Percentiles rank a stretch among this genome's conserved stretches.
These are phyloP conservation scores for Gryllus longicercus DNA, from an alignment of 2,888 invertebrate species.

Conservation along the genomic window DNA sequence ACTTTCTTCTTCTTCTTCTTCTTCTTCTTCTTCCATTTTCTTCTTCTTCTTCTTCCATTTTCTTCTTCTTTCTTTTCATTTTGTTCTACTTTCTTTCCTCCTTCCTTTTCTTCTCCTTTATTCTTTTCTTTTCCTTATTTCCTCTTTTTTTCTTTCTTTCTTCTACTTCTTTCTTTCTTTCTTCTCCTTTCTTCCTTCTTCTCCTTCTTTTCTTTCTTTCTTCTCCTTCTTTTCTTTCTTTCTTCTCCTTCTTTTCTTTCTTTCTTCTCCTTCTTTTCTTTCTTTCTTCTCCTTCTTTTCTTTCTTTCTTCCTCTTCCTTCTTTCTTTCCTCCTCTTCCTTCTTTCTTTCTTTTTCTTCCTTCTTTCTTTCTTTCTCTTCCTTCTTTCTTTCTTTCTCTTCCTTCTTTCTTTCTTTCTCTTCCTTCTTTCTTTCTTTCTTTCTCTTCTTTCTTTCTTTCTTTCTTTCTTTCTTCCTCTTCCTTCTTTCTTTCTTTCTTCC, in stretches of 20 bases:
- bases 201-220: not conserved
- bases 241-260: not conserved
- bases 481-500: too few species aligned
- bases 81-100: not conserved
- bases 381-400: not conserved
- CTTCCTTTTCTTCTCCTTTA: not conserved
- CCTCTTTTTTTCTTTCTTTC: not conserved
- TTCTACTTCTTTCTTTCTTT: not conserved
- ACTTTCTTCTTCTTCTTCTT: not conserved
- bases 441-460: not conserved
- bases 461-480: not conserved
- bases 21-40: not conserved
- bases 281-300: not conserved
- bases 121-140: not conserved
- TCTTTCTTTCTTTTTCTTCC: accelerated
- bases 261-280: not conserved
- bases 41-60: not conserved
- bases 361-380: not conserved
- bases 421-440: not conserved
- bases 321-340: not conserved
- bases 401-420: not conserved
- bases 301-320: accelerated
- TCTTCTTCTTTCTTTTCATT: not conserved
- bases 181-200: not conserved
- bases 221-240: not conserved